These are phyloP conservation scores for Scyliorhinus canicula DNA, from an alignment of 2,797 vertebrate species.

Conservation along the genomic window DNA sequence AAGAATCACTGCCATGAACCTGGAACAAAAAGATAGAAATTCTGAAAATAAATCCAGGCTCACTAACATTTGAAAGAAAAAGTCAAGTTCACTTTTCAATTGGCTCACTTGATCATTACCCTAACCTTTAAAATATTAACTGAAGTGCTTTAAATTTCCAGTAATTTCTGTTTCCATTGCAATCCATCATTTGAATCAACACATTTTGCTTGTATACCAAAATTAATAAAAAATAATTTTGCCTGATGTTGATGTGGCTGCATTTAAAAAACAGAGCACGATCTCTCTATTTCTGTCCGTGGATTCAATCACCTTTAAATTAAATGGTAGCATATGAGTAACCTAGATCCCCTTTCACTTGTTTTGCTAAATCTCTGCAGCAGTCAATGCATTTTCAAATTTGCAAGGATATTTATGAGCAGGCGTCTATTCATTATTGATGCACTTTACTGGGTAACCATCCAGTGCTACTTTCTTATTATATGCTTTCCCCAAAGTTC, in stretches of 20 bases:
- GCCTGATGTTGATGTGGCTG: constrained; percentile 35
- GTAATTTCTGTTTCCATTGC: constrained; percentile 25
- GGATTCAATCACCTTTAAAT: background rate
- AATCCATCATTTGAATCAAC: constrained; percentile 43
- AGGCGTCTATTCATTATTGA: background rate
- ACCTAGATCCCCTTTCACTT: background rate
- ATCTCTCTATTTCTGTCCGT: background rate
- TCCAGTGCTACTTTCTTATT: constrained; percentile 35
- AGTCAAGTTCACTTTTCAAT: background rate
- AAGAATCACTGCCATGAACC: background rate
- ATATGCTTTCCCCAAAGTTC: constrained; percentile 39
- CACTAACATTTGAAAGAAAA: background rate
- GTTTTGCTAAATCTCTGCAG: background rate
- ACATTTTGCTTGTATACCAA: constrained; percentile 2
- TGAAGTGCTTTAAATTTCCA: background rate
- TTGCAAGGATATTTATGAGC: background rate
- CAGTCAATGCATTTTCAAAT: background rate
- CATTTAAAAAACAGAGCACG: background rate
- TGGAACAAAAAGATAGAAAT: background rate
- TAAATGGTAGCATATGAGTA: background rate
- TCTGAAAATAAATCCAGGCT: background rate
- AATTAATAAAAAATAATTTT: constrained; percentile 45
- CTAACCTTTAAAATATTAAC: constrained; percentile 40
- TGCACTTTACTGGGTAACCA: background rate
- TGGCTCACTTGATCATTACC: background rate